phyloP scores from a whole-genome alignment of 2,797 vertebrate genomes.

The Sebastes trivittatus region DNA sequence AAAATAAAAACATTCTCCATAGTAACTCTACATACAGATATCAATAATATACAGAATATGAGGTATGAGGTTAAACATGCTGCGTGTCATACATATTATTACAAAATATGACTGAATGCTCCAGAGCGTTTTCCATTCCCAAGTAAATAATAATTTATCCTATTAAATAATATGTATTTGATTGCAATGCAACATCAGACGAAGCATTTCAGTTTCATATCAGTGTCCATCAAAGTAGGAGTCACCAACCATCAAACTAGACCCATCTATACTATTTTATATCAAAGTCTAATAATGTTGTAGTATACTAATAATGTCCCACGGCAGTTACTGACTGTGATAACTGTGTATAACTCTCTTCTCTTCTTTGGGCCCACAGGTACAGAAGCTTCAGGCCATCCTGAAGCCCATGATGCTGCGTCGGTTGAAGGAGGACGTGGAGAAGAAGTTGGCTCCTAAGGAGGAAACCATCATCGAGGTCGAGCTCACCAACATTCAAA shows the following conservation, averaged over 20 bases:
- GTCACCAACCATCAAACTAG: neutral
- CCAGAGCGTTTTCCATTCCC: neutral
- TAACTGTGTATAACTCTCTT: neutral
- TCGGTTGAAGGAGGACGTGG: constrained; percentile 96
- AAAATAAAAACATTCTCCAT: neutral
- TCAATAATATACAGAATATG: neutral
- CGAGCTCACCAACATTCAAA: constrained; percentile 98
- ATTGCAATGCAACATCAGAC: neutral
- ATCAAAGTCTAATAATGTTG: neutral
- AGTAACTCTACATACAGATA: neutral
- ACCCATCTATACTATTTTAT: neutral
- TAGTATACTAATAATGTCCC: neutral
- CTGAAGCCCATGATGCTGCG: constrained; percentile 99
- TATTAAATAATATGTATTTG: neutral
- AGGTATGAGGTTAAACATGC: neutral
- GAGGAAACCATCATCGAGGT: constrained; percentile 99
- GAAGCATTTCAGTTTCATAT: neutral
- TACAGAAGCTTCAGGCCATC: constrained; percentile 97
- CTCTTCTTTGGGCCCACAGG: constrained; percentile 80
- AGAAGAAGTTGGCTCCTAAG: constrained; percentile 98
- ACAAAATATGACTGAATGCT: neutral
- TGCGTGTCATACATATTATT: neutral
- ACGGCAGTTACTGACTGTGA: neutral
- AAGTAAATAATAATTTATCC: neutral
- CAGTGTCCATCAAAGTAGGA: neutral